These are phyloP conservation scores for Echinometra lucunter DNA, from an alignment of 53 echinoderm and acorn worm genomes.

Conservation along the genomic window DNA sequence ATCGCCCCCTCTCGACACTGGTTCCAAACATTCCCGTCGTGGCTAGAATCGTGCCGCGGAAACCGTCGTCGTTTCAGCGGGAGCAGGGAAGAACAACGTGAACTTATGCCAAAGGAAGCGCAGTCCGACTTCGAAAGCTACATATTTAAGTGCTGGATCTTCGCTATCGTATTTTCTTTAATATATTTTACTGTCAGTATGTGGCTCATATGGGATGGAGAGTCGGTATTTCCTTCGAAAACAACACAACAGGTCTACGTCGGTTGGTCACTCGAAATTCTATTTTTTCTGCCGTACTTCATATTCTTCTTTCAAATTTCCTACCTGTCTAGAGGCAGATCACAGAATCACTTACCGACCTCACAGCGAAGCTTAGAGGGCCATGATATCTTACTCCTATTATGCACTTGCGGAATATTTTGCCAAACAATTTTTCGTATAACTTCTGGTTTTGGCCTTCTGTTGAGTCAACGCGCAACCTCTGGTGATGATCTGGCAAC, in stretches of 20 bases:
- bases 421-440: conserved; percentile 26
- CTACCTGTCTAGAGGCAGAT: not conserved
- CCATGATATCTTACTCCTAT: conserved; percentile 38
- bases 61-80: not conserved
- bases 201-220: conserved; percentile 2
- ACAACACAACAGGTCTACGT: not conserved
- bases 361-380: conserved; percentile 21
- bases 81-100: not conserved
- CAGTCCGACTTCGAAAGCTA: not conserved
- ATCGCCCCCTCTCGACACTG: not conserved
- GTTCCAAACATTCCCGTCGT: not conserved
- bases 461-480: not conserved
- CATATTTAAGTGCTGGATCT: not conserved
- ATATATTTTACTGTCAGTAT: not conserved
- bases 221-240: not conserved
- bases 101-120: not conserved
- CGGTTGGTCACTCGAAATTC: not conserved
- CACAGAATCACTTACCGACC: not conserved
- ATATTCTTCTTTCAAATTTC: conserved; percentile 24
- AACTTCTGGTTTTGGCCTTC: conserved; percentile 25
- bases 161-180: not conserved
- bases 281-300: not conserved
- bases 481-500: not conserved
- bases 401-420: conserved; percentile 51
- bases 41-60: not conserved